Base-by-base conservation (phyloP, 2,113 vertebrate genomes). In the Mobula birostris region DNA sequence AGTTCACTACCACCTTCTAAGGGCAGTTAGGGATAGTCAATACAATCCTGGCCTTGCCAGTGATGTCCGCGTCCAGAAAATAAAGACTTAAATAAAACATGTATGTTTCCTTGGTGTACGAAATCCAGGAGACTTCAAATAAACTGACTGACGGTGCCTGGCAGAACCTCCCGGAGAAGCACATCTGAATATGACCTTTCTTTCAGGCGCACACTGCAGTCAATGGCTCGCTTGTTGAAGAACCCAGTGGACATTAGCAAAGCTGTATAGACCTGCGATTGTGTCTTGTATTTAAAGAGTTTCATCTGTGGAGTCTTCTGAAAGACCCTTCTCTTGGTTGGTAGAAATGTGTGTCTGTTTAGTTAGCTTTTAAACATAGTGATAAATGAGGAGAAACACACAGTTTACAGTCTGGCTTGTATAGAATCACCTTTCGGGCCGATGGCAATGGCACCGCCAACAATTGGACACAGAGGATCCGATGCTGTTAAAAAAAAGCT, bases 151-250 rank as follows among this genome's bases (percentile, higher is more conserved):
- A 66, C 61, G 66, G 58, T 66, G 83, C 83, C 61, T 63, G 58
- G 61, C n/a, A 68, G 85, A 1, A 32, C 14, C 61, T 40, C 61
- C 85, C 15, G 14, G 83, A 29, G 56, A 61, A n/a, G 61, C 56
- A n/a, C 7, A 0, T 7, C 85, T 90, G 61, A 90, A 90, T 90
- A 63, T 90, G 14, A 15, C 21, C 85, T 88, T 88, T 88, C 83
- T 90, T 88, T 90, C 5, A 17, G 61, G 85, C 32, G 15, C 61
- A 90, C 14, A 29, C 61, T 66, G 6, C 29, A 66, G 14, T 90
- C 85, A 90, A 90, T 90, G 85, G 85, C 15, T 14, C n/a, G n/a
- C 61, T 90, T 90, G 61, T 90, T 90, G 63, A 17, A 66, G 29
- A 66, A 61, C 85, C 85, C 61, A 68, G 61, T 90, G 29, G 85